These are phyloP conservation scores for Heterochromis multidens DNA, from an alignment of 2,113 vertebrate genomes.

Conservation along the genomic window DNA sequence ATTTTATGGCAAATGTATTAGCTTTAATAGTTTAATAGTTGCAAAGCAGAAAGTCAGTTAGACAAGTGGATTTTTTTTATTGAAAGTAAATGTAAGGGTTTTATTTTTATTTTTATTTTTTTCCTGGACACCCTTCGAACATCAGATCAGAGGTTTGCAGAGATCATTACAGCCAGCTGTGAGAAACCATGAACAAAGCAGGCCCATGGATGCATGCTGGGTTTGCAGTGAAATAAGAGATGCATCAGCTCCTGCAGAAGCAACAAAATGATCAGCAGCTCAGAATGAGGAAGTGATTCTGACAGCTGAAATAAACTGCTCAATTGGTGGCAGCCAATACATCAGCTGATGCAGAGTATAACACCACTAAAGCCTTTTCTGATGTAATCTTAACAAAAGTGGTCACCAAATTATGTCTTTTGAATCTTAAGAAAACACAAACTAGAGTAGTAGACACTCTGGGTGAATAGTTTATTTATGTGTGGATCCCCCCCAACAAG, in stretches of 20 bases:
- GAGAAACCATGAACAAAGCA: not conserved
- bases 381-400: not conserved
- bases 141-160: not conserved
- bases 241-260: constrained; percentile 9
- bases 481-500: not conserved
- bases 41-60: not conserved
- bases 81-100: not conserved
- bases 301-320: constrained; percentile 49
- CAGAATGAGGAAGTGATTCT: not conserved
- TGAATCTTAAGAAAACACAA: not conserved
- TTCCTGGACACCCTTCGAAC: not conserved
- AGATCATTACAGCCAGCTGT: constrained; percentile 5
- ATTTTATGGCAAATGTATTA: not conserved
- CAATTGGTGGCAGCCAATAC: not conserved
- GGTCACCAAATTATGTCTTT: not conserved
- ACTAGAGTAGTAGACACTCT: not conserved
- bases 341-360: not conserved
- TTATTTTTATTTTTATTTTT: constrained; percentile 2
- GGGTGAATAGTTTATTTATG: not conserved
- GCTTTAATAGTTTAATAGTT: not conserved
- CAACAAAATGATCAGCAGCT: constrained; percentile 31
- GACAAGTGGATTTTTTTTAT: not conserved
- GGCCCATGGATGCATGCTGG: not conserved
- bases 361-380: not conserved
- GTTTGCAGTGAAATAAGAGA: not conserved